A percentile compares a stretch with the other conserved stretches of the same genome.
These are phyloP conservation scores for Lerema accius DNA, from an alignment of 1,140 invertebrate species.

Conservation along the genomic window DNA sequence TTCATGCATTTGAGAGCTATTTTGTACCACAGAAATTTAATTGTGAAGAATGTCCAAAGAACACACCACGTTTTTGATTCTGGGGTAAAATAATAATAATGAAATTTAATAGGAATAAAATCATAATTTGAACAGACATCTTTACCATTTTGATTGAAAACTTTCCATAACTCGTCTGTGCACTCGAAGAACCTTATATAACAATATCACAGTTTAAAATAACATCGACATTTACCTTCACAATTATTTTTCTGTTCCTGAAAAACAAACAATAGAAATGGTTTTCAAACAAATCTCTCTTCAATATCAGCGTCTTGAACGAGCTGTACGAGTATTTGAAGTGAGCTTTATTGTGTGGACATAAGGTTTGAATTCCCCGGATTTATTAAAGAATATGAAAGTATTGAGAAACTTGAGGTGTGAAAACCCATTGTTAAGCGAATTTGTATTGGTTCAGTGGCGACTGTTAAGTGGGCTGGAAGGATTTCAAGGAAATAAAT, in stretches of 20 bases:
- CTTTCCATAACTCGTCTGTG: too few relatives aligned
- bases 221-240: background rate
- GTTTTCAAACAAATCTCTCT: background rate
- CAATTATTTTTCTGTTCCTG: background rate
- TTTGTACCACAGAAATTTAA: too few relatives aligned
- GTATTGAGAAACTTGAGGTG: background rate
- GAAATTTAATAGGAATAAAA: too few relatives aligned
- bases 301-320: background rate
- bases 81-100: too few relatives aligned
- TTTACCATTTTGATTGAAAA: background rate
- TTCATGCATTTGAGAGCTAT: too few relatives aligned
- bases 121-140: too few relatives aligned
- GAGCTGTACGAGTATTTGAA: background rate
- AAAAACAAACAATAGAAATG: background rate
- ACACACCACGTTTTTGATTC: too few relatives aligned
- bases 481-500: constrained; percentile 1
- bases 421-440: constrained; percentile 14
- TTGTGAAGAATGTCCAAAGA: too few relatives aligned
- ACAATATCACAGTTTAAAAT: background rate
- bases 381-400: background rate
- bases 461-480: background rate
- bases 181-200: background rate
- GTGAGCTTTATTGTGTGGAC: background rate
- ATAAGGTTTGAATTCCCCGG: background rate
- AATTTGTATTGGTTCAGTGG: constrained; percentile 10